Evolutionary conservation across 2,113 vertebrate genomes (phyloP).

Genomic region (Athene cunicularia): DNA sequence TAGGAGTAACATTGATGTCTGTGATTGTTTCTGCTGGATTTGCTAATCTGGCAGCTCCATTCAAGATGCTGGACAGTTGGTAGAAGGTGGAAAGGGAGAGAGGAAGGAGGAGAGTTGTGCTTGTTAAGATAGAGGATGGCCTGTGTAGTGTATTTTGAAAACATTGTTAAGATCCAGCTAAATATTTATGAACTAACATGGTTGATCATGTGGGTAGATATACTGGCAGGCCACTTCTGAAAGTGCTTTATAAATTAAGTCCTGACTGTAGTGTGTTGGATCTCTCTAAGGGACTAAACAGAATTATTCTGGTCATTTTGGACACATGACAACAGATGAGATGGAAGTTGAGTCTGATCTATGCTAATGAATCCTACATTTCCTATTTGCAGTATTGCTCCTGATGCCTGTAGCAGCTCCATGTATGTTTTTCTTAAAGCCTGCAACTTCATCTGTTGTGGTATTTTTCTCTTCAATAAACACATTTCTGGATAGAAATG

Average conservation of each 20-base stretch:
- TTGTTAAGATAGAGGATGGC: not conserved
- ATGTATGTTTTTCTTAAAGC: not conserved
- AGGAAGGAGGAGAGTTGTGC: not conserved
- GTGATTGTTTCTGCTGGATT: constrained; percentile 51
- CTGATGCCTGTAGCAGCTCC: constrained; percentile 9
- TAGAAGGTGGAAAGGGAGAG: not conserved
- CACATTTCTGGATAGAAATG: constrained; percentile 3
- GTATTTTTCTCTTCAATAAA: constrained; percentile 23
- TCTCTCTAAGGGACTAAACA: not conserved
- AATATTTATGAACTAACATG: not conserved
- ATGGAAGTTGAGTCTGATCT: not conserved
- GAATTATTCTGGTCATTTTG: not conserved
- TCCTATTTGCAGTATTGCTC: not conserved
- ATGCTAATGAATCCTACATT: constrained; percentile 31
- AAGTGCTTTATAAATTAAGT: constrained; percentile 11
- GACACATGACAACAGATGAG: not conserved
- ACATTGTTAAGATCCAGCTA: constrained; percentile 48
- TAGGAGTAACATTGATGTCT: not conserved
- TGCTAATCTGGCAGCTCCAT: constrained; percentile 21
- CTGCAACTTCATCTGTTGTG: not conserved
- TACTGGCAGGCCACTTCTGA: not conserved
- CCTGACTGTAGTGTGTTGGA: not conserved
- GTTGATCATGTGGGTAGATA: not conserved
- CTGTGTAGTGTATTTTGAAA: constrained; percentile 38
- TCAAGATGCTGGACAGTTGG: not conserved